Base-by-base conservation (phyloP, 2,113 vertebrate genomes). In the Leptobrachium leishanense region DNA sequence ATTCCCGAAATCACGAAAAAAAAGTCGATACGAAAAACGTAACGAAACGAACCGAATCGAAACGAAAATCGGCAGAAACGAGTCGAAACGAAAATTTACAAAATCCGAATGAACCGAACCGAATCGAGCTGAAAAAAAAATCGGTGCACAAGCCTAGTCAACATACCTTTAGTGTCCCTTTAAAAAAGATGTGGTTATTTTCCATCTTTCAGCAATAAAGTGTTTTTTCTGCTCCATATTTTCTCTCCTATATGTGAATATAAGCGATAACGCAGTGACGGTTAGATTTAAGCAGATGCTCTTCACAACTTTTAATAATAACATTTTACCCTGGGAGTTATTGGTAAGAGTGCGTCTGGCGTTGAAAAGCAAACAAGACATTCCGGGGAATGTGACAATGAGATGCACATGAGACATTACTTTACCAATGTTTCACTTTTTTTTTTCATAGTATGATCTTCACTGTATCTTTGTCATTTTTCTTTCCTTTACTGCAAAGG, bases 231-330 rank as follows among this genome's bases (percentile, higher is more conserved):
- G 9, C 20, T 1, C 20, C 15, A 50, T 70, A 70, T 70, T 70
- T 50, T 70, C 6, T 70, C 2, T 50, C 20, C 43, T n/a, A 8
- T 31, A 20, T 6, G 43, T 44, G 43, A 31, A 70, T 46, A 50
- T 42, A 59, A 6, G 20, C 11, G 43, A n/a, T 62, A 62, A 43
- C 41, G 43, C 39, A 72, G 10, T 13, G 41, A n/a, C 8, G 53
- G n/a, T 57, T 43, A 42, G 13, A 15, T n/a, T 8, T 74, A 43
- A 74, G 72, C 55, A 74, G 55, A 57, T 43, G 41, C 57, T 74
- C 2, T 74, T 74, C 72, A 74, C 72, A 74, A 54, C 41, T 74
- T 46, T 74, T 74, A 74, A 74, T 70, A 70, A 70, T 43, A 43
- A 42, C 54, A n/a, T 10, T 42, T 9, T 39, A 42, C 57, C 54